Base-by-base conservation (phyloP, 2,888 invertebrate species). In the Plebejus argus region DNA sequence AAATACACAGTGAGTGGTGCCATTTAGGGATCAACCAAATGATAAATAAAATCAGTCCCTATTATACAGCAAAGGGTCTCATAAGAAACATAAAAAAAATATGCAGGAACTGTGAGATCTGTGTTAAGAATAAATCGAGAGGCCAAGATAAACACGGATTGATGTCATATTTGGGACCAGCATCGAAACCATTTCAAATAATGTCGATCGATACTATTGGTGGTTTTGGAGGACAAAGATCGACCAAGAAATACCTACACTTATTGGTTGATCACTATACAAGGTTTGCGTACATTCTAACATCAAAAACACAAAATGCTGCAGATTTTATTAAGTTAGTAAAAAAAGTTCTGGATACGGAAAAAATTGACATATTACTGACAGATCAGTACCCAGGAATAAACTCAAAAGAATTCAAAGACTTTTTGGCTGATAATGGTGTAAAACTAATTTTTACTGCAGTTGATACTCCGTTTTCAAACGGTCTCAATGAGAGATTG, bases 401-500 rank as follows among this genome's bases (percentile, higher is more conserved):
- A 28, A 28, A 28, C 2, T 28, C 28, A 28, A 28, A 28, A 66
- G 12, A 66, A 66, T 66, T 66, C 1, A 66, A 66, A 66, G 23
- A 8, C 20, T 23, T 66, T 66, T 18, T 66, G 8, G 18, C 6
- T 12, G 28, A 23, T 6, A 56, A 56, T 6, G 1, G 1, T 6
- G n/a, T n/a, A 18, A 18, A 18, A 56, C 5, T 56, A 6, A n/a
- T 56, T 3, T 56, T 56, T 18, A 56, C 56, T 18, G 56, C 56
- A n/a, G 56, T 56, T 39, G 39, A 39, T 39, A 39, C 39, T 39
- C 39, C 39, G 5, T 39, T 8, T 39, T 39, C 39, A 58, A 76
- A 76, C 12, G 76, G 76, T 2, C 12, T 76, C 15, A 76, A 58
- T 7, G 76, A 76, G 3, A 76, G 76, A n/a, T n/a, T 76, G 7